Conservation (phyloP, 1,140 invertebrate genomes). For the Carposina sasakii region DNA sequence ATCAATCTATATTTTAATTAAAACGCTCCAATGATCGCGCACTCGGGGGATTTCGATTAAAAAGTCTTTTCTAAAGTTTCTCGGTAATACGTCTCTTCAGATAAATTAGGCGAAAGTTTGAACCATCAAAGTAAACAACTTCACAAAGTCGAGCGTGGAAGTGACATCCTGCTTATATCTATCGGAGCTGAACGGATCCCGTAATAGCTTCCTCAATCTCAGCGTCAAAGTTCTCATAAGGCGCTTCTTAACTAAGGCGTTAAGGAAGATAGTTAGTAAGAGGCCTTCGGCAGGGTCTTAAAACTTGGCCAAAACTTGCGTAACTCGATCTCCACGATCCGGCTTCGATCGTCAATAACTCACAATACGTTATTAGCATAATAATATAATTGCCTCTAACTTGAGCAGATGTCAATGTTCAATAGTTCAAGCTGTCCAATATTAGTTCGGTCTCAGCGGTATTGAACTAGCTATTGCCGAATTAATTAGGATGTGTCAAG, state of each 20-base stretch:
- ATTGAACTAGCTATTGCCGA: too few relatives aligned
- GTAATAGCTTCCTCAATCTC: constrained; percentile 71
- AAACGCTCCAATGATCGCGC: not conserved
- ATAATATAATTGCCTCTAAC: constrained; percentile 31
- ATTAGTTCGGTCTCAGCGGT: too few relatives aligned
- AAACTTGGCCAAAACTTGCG: constrained; percentile 65
- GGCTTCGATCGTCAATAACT: constrained; percentile 50
- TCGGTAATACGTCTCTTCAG: constrained; percentile 30
- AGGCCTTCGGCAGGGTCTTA: constrained; percentile 68
- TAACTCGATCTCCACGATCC: constrained; percentile 63
- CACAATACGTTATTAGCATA: constrained; percentile 62
- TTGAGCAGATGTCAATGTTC: not conserved
- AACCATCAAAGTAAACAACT: constrained; percentile 66
- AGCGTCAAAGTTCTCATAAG: constrained; percentile 69
- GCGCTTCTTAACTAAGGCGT: constrained; percentile 69
- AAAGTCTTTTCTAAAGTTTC: constrained; percentile 20
- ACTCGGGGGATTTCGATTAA: constrained; percentile 15
- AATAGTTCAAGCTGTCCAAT: not conserved
- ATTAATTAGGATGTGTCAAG: too few relatives aligned
- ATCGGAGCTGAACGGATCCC: constrained; percentile 65
- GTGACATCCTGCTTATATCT: constrained; percentile 70
- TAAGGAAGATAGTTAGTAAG: constrained; percentile 70
- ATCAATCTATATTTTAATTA: not conserved
- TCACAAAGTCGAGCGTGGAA: constrained; percentile 65
- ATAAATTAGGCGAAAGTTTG: constrained; percentile 55